Evolutionary conservation across 2,113 vertebrate genomes (phyloP).

Genomic region (Galemys pyrenaicus): DNA sequence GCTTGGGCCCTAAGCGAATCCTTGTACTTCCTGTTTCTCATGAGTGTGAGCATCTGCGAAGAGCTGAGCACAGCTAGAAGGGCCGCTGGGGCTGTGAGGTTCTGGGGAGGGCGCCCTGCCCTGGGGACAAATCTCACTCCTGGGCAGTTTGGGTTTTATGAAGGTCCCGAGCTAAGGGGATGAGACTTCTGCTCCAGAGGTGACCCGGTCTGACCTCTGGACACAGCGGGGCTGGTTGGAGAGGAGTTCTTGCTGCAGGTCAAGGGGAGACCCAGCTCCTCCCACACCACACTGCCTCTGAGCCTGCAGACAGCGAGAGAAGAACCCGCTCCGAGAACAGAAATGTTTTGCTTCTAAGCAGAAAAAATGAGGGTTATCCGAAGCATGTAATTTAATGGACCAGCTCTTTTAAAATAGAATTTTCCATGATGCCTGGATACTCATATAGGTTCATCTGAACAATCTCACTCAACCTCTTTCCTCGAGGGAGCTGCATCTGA

Average conservation of each 20-base stretch:
- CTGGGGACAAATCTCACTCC: neutral
- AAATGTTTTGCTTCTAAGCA: constrained; percentile 10
- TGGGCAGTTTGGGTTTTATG: neutral
- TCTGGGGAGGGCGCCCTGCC: neutral
- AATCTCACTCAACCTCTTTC: neutral
- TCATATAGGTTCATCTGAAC: neutral
- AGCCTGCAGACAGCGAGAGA: neutral
- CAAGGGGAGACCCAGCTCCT: neutral
- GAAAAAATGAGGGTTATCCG: neutral
- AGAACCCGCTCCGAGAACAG: neutral
- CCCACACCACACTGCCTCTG: neutral
- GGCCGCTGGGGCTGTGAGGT: neutral
- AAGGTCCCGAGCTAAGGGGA: neutral
- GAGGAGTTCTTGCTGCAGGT: neutral
- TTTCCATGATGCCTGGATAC: constrained; percentile 19
- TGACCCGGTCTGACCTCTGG: too few relatives aligned
- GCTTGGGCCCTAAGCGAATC: neutral
- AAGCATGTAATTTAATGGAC: constrained; percentile 17
- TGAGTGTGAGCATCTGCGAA: neutral
- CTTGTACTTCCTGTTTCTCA: neutral
- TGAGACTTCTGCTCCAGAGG: neutral
- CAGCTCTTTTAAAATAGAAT: constrained; percentile 40
- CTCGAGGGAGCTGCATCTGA: neutral
- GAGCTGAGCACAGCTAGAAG: neutral
- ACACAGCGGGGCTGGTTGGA: too few relatives aligned